These are phyloP conservation scores for Orientallactaga sibirica DNA, from an alignment of 2,797 vertebrate species.

Conservation along the genomic window DNA sequence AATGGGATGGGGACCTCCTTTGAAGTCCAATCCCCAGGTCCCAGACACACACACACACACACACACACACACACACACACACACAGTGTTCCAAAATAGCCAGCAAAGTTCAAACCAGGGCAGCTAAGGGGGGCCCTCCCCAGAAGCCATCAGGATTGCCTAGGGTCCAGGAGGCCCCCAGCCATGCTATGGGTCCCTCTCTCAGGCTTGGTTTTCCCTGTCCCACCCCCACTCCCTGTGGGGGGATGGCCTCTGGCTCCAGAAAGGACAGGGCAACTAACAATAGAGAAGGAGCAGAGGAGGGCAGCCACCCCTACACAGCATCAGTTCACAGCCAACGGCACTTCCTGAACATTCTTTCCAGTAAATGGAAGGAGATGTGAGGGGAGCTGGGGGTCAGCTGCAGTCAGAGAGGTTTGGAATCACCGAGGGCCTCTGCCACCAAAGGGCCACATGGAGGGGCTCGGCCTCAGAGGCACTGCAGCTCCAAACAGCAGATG, in stretches of 20 bases:
- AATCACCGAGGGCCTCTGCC: too few relatives aligned
- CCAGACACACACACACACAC: not conserved
- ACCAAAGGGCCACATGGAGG: not conserved
- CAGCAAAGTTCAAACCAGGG: not conserved
- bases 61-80: too few relatives aligned
- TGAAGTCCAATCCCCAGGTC: not conserved
- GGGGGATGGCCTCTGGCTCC: not conserved
- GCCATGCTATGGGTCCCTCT: not conserved
- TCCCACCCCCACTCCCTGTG: not conserved
- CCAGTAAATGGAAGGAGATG: not conserved
- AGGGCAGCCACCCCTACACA: not conserved
- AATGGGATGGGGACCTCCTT: not conserved
- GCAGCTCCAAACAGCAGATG: not conserved
- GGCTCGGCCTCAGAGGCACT: not conserved
- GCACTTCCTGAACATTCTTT: conserved; percentile 55
- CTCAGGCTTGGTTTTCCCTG: not conserved
- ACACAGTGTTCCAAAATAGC: not conserved
- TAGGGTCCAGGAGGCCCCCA: not conserved
- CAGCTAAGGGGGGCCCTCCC: not conserved
- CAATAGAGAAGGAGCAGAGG: not conserved
- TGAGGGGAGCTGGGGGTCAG: not conserved
- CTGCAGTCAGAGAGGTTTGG: not conserved
- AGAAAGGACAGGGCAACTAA: not conserved
- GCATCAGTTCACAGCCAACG: conserved; percentile 44
- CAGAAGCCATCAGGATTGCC: not conserved